Conservation (phyloP, 2,888 invertebrate species). For the Operophtera brumata region DNA sequence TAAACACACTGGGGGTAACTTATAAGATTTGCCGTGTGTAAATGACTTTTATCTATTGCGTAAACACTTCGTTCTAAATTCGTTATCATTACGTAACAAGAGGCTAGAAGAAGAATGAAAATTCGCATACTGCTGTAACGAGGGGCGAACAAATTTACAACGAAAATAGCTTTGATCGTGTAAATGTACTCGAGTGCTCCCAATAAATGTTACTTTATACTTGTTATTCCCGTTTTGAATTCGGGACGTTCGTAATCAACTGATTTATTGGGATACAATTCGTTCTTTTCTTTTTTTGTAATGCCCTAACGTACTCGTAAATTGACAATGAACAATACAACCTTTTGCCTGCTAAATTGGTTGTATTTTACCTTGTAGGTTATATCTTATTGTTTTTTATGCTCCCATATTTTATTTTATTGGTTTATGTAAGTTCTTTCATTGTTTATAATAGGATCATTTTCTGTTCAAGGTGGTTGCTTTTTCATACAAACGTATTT, state of each 20-base stretch:
- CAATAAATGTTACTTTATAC: constrained; percentile 13
- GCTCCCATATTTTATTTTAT: constrained; percentile 18
- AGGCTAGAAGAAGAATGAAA: not conserved
- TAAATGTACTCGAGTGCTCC: constrained; percentile 1
- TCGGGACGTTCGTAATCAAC: constrained; percentile 35
- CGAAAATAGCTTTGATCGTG: constrained; percentile 12
- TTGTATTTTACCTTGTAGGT: constrained; percentile 16
- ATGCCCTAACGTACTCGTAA: constrained; percentile 10
- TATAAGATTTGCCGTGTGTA: too few species aligned
- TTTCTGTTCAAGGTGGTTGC: too few species aligned
- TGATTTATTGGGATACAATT: constrained; percentile 34
- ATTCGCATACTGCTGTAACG: not conserved
- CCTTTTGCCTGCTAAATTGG: constrained; percentile 18
- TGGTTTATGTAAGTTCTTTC: constrained; percentile 1
- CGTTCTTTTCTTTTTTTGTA: constrained; percentile 31
- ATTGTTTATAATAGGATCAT: too few species aligned
- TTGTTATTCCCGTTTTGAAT: constrained; percentile 27
- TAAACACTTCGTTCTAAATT: too few species aligned
- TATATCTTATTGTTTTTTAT: constrained; percentile 21
- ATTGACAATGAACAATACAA: constrained; percentile 21
- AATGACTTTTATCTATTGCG: too few species aligned
- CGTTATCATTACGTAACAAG: not conserved
- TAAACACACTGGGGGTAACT: too few species aligned
- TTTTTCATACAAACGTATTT: too few species aligned
- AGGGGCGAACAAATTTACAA: not conserved